Percentiles rank a stretch among this genome's conserved stretches.
phyloP scores from a whole-genome alignment of 2,888 invertebrate species.

The Trypoxylon attenuatum region DNA sequence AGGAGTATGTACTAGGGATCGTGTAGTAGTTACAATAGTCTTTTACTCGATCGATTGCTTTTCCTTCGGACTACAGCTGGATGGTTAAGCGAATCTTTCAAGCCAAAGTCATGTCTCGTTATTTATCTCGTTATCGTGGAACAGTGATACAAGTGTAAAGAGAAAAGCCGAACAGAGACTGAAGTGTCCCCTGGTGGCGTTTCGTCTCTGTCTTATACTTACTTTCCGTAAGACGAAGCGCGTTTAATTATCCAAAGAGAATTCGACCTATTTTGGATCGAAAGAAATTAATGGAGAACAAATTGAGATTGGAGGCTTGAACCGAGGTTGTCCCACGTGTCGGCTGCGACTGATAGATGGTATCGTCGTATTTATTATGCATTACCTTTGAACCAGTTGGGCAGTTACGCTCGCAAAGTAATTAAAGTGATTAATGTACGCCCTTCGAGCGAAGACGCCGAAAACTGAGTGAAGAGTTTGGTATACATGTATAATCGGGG shows the following conservation, averaged over 20 bases:
- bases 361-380: conserved; percentile 55
- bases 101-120: conserved; percentile 36
- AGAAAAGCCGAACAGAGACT: no score
- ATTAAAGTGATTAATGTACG: conserved; percentile 57
- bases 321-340: conserved; percentile 21
- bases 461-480: no score
- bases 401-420: conserved; percentile 36
- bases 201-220: no score
- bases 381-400: conserved; percentile 39
- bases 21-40: conserved; percentile 34
- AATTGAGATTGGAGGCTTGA: conserved; percentile 28
- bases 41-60: neutral
- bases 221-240: no score
- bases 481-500: no score
- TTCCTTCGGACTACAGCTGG: conserved; percentile 4
- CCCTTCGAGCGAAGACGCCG: conserved; percentile 34
- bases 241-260: no score
- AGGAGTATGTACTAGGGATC: conserved; percentile 26
- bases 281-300: conserved; percentile 36
- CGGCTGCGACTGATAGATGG: conserved; percentile 46
- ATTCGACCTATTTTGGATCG: no score
- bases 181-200: no score
- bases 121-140: conserved; percentile 31
- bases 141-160: conserved; percentile 30
- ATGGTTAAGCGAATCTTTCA: conserved; percentile 7